Base-by-base conservation (phyloP, 2,888 invertebrate species). In the Chaitophorus viminalis region DNA sequence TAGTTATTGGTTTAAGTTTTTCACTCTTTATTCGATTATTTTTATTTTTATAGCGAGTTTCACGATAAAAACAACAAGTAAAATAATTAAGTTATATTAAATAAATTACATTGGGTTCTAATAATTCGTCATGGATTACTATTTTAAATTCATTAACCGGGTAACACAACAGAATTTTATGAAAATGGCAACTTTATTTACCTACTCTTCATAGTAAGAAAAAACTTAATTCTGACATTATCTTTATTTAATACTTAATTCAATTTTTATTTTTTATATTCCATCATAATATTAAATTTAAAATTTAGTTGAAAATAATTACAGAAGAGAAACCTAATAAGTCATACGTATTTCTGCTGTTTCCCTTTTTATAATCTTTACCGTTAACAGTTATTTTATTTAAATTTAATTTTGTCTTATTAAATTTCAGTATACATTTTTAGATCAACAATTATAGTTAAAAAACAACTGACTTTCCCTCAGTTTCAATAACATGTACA, bases 1-100 rank as follows among this genome's bases (percentile, higher is more conserved):
- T 6, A 68, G 70, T 52, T 72, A 52, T 82, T n/a, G n/a, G 18
- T 74, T 72, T 72, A n/a, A 36, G 39, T 60, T 60, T 75, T 60
- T 60, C 39, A 74, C 75, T 75, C 29, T 33, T 3, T 52, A 33
- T 31, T 70, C 25, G 31, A 52, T 82, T 54, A 82, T 82, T 33
- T 17, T 82, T 82, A 52, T 31, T 82, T 70, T 29, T 3, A 36
- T 54, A 31, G 74, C 33, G n/a, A 54, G 72, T 82, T 52, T 36
- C 17, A 25, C 25, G 33, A 72, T n/a, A 72, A 72, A 72, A 33
- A 72, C 5, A 33, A 33, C n/a, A 72, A 25, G 33, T 72, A 2
- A 33, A 31, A 72, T 33, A 72, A 72, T 29, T 68, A 29, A 9
- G 11, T 68, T 68, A 68, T 68, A 72, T 72, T n/a, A 11, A 72